Conservation (phyloP, 2,888 invertebrate species). For the Melieria omissa region DNA sequence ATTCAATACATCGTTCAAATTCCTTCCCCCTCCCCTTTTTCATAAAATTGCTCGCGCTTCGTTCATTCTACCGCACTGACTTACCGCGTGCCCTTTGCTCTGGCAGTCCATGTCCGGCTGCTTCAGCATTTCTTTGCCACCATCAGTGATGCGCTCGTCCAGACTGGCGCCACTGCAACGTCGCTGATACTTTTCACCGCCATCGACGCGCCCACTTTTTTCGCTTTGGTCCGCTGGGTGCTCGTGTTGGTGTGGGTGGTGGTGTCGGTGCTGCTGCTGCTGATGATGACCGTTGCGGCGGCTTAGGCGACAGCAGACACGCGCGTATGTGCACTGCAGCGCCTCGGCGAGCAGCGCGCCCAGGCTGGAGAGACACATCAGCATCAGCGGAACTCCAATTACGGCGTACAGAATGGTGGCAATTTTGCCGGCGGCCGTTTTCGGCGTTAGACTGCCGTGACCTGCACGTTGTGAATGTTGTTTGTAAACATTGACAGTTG, state of each 20-base stretch:
- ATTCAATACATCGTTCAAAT: no score
- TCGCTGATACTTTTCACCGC: conserved; percentile 14
- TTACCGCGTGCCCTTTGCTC: conserved; percentile 49
- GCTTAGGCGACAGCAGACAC: conserved; percentile 55
- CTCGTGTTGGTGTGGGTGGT: background rate
- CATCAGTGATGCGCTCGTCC: conserved; percentile 38
- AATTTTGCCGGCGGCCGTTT: conserved; percentile 83
- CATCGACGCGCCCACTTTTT: conserved; percentile 27
- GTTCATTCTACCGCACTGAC: conserved; percentile 8
- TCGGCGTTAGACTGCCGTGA: conserved; percentile 86
- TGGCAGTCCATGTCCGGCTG: conserved; percentile 27
- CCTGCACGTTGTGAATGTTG: conserved; percentile 68
- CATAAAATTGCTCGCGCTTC: background rate
- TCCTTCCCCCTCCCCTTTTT: no score
- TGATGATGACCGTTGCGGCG: background rate
- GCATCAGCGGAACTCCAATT: conserved; percentile 86
- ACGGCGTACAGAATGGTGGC: conserved; percentile 89
- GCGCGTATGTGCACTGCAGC: conserved; percentile 73
- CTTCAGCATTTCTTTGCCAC: conserved; percentile 33
- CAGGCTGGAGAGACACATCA: conserved; percentile 86
- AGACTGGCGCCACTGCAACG: conserved; percentile 40
- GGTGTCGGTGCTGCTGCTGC: conserved; percentile 11
- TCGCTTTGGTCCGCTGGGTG: background rate
- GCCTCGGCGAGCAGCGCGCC: conserved; percentile 84
- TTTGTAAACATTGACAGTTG: no score